Conservation (phyloP, 2,888 invertebrate genomes). For the Pristionchus exspectatus region DNA sequence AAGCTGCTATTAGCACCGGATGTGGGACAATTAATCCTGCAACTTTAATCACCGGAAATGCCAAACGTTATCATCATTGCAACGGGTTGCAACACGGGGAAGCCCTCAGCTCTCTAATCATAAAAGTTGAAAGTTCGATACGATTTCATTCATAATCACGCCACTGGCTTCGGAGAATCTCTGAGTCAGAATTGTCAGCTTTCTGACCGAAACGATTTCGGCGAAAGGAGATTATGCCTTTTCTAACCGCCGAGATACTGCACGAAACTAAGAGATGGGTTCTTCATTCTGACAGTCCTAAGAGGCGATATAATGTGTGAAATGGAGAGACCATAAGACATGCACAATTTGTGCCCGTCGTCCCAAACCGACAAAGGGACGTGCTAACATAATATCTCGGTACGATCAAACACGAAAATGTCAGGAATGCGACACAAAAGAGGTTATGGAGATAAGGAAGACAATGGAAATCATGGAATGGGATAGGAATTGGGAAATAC, state of each 20-base stretch:
- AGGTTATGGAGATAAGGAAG: neutral
- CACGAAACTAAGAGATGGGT: too few relatives aligned
- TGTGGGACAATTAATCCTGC: neutral
- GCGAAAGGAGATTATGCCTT: too few relatives aligned
- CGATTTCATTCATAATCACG: conserved; percentile 7
- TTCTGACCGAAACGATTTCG: neutral
- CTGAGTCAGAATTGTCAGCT: neutral
- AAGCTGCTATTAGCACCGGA: neutral
- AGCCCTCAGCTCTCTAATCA: neutral
- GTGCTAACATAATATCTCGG: neutral
- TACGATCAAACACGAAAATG: conserved; percentile 13
- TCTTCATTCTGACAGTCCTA: too few relatives aligned
- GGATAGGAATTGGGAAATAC: neutral
- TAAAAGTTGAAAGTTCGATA: neutral
- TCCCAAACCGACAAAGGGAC: neutral
- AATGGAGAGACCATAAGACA: neutral
- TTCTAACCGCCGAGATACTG: too few relatives aligned
- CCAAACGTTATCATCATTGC: neutral
- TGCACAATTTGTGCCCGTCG: neutral
- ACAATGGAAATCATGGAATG: neutral
- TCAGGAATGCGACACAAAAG: conserved; percentile 13
- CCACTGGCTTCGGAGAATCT: neutral
- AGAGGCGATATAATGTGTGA: too few relatives aligned
- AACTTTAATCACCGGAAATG: conserved; percentile 5
- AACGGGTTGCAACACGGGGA: neutral